Evolutionary conservation across 2,797 vertebrate genomes (phyloP), one percentile per base, ranked within the genome.

Genomic region (Sebastes kiyomatsui): DNA sequence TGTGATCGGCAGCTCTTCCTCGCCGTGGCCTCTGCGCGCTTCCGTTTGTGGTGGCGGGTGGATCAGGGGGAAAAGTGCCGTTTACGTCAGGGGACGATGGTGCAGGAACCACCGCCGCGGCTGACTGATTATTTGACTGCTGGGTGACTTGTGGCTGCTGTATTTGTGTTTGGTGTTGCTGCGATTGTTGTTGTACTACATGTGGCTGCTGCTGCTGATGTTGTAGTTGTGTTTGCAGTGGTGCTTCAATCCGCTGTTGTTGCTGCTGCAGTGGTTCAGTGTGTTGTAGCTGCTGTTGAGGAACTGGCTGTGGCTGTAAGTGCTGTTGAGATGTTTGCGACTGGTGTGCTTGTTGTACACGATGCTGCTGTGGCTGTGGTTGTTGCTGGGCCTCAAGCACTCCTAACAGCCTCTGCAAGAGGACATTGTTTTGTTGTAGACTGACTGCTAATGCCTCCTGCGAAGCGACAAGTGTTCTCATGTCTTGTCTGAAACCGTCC

Each of bases 351-450:
- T 93, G 94, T 69, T 93, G 94, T 58, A 77, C 80, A 64, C 91
- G 92, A 75, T 94, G 93, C 49, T 93, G 95, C 73, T 92, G 92
- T 13, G 87, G 86, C 61, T 90, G 95, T 7, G 85, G 92, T 38
- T 95, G 94, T 35, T 96, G 95, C 87, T 96, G 95, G 25, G 94
- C 94, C 77, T 97, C 96, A 1, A 97, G 95, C 55, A 97, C 94
- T 72, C 94, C 95, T 75, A 97, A 80, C 42, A 97, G 91, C 89
- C 95, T 95, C 75, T 97, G 96, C 85, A 97, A 80, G 20, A 97
- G 95, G 66, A 96, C 87, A 73, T 97, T 97, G 91, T 97, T 97
- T 87, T 97, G 96, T 87, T 96, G 96, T 10, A 97, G 87, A 87
- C 96, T 96, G 80, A 93, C 79, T 33, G 95, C 95, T 73, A 97